Base-by-base conservation (phyloP, 1,140 invertebrate species). In the Lutraria rhynchaena region DNA sequence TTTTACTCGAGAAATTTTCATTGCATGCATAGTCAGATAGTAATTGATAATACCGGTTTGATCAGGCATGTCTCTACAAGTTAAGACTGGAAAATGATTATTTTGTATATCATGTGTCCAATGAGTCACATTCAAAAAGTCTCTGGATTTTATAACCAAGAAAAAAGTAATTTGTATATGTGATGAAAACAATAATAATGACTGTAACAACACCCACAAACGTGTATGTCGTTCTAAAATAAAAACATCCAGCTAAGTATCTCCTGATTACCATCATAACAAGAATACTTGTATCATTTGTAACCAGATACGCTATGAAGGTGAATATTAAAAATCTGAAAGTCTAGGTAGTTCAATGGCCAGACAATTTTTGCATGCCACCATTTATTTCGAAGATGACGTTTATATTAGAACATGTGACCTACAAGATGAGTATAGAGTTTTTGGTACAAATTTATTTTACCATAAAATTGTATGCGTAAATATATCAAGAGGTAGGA, bases 1-100 rank as follows among this genome's bases (percentile, higher is more conserved):
- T 82, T 69, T 55, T 82, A 69, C 33, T 76, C 73, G 15, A 67
- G 81, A 31, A 22, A 46, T 41, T 65, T n/a, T 24, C 61, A 65
- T 65, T 33, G 33, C 3, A 44, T 83, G 31, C 73, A 83, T 55
- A 67, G 73, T 22, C 74, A 83, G 57, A 24, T 83, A 4, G 37
- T 83, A 19, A 53, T 71, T n/a, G 74, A 83, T 44, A 71, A 46
- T 46, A 24, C 0, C 0, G 65, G 63, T 1, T 35, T 37, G 22
- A 83, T 83, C 2, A 13, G 74, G 37, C 41, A 51, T 29, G 31
- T 83, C 31, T 22, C 57, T 37, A 22, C n/a, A n/a, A n/a, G 24
- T 1, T 17, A 24, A 53, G 49, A 33, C 2, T 53, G 11, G 29
- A 33, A 29, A 19, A 1, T 31, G 46, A 53, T 22, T 4, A 9